Evolutionary conservation across 2,797 vertebrate species (phyloP).

Genomic region (Pseudochirops cupreus): DNA sequence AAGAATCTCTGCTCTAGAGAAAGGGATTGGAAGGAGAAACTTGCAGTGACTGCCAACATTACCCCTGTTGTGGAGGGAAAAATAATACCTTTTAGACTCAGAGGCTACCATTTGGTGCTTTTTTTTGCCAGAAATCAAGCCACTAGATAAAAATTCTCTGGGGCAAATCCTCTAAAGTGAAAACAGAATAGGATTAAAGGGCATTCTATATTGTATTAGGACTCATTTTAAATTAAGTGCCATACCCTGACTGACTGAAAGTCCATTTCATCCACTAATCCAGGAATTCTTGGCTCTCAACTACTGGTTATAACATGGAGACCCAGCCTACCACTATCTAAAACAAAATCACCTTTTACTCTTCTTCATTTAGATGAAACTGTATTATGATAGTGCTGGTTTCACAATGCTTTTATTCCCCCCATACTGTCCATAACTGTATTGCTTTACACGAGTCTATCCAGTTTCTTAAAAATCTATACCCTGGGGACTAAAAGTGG

Average conservation of each 20-base stretch:
- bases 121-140: constrained; percentile 15
- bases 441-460: constrained; percentile 1
- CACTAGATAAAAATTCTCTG: neutral
- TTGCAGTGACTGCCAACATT: neutral
- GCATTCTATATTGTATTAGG: neutral
- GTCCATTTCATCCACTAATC: neutral
- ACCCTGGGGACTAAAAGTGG: constrained; percentile 33
- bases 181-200: constrained; percentile 42
- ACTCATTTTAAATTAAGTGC: neutral
- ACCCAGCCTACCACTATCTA: neutral
- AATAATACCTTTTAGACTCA: neutral
- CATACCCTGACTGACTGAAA: neutral
- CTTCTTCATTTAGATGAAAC: neutral
- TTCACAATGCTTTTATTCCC: neutral
- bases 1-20: neutral
- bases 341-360: constrained; percentile 10
- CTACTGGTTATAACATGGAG: neutral
- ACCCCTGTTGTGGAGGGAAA: constrained; percentile 13
- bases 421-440: neutral
- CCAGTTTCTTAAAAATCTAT: constrained; percentile 7
- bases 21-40: neutral
- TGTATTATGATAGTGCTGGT: neutral
- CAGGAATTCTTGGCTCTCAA: constrained; percentile 23
- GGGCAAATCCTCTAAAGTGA: constrained; percentile 22
- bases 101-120: neutral